These are phyloP conservation scores for Limnephilus lunatus DNA, from an alignment of 2,888 invertebrate genomes.

Conservation along the genomic window DNA sequence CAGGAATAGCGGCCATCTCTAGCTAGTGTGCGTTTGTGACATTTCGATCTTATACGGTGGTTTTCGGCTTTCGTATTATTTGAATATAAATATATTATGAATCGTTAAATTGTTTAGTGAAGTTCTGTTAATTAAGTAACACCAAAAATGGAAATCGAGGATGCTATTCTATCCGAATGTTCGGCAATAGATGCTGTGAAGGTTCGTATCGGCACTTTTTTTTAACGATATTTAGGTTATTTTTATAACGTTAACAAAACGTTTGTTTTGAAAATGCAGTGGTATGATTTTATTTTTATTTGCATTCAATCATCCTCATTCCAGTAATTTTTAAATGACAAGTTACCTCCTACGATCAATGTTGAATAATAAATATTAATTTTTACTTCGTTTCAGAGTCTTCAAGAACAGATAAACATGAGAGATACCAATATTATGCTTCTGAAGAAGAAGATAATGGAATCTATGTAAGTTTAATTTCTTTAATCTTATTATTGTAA, in stretches of 20 bases:
- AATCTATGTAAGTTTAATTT: slow-evolving; percentile 70
- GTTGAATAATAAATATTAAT: background rate
- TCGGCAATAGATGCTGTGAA: slow-evolving; percentile 34
- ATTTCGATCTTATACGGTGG: background rate
- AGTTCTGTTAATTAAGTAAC: background rate
- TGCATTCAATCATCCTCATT: background rate
- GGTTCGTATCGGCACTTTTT: slow-evolving; percentile 45
- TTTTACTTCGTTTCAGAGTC: slow-evolving; percentile 51
- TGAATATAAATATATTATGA: slow-evolving; percentile 7
- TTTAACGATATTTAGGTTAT: slow-evolving; percentile 47
- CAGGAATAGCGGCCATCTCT: background rate
- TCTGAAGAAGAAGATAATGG: slow-evolving; percentile 70
- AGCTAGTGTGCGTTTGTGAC: background rate
- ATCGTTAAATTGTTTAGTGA: background rate
- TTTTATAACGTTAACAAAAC: slow-evolving; percentile 29
- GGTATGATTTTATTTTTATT: slow-evolving; percentile 9
- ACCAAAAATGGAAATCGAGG: slow-evolving; percentile 49
- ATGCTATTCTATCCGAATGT: slow-evolving; percentile 35
- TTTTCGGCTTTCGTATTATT: slow-evolving; percentile 27
- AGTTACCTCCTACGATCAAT: background rate
- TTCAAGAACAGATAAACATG: slow-evolving; percentile 66
- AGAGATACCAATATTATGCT: slow-evolving; percentile 67
- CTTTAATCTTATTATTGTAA: background rate
- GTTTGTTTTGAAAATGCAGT: slow-evolving; percentile 39
- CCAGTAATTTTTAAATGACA: background rate